phyloP scores from a whole-genome alignment of 1,140 invertebrate species.

The Polypedilum pembai region DNA sequence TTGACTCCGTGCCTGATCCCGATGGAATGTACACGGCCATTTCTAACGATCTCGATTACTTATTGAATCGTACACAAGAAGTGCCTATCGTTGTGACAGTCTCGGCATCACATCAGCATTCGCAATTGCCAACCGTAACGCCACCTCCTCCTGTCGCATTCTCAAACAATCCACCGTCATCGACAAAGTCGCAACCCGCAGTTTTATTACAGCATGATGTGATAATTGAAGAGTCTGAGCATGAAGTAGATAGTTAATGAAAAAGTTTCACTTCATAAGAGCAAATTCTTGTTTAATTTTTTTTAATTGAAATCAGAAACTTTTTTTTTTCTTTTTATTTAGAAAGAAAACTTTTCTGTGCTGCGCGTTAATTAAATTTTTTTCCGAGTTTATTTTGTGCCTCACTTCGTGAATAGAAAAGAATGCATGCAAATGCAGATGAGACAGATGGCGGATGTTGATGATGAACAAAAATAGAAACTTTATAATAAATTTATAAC shows the following conservation, averaged over 20 bases:
- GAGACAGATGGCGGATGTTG: too few relatives aligned
- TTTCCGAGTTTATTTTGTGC: not conserved
- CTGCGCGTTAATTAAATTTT: not conserved
- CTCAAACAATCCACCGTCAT: not conserved
- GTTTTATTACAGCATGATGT: slow-evolving; percentile 13
- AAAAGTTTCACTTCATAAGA: not conserved
- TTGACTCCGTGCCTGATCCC: slow-evolving; percentile 31
- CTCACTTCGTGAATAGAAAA: not conserved
- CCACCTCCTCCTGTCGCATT: slow-evolving; percentile 37
- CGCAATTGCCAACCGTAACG: slow-evolving; percentile 31
- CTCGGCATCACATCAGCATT: slow-evolving; percentile 32
- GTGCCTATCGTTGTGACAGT: slow-evolving; percentile 35
- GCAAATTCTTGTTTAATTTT: not conserved
- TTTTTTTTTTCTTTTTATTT: too few relatives aligned
- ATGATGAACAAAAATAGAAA: too few relatives aligned
- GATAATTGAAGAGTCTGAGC: slow-evolving; percentile 28
- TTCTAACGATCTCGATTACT: slow-evolving; percentile 64
- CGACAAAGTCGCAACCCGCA: not conserved
- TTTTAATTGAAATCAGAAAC: not conserved
- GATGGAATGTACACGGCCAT: slow-evolving; percentile 62
- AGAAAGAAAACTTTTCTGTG: too few relatives aligned
- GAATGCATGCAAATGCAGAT: not conserved
- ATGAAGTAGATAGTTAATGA: slow-evolving; percentile 28
- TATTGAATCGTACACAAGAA: slow-evolving; percentile 53
- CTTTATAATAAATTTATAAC: too few relatives aligned